Base-by-base conservation (phyloP, 2,113 vertebrate species). In the Irena cyanogastra region DNA sequence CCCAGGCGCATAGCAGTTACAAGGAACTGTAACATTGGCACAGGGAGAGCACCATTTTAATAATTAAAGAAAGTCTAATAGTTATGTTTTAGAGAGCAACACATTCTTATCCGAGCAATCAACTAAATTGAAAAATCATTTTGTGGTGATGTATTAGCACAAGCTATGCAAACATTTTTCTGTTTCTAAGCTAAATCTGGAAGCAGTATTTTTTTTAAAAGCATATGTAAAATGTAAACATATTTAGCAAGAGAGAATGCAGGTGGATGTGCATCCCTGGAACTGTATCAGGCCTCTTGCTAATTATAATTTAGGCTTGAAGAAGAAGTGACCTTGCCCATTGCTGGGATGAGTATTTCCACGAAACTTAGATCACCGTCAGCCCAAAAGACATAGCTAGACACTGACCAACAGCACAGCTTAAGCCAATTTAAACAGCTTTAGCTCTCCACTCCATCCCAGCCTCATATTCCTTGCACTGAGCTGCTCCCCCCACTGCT, bases 371-470 rank as follows among this genome's bases (percentile, higher is more conserved):
- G 35, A 90, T 70, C 75, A 77, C 20, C 3, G 0, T 49, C 94
- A 86, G 89, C 89, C 83, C 89, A 89, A 74, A 93, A 90, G 88
- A 90, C 94, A 95, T 89, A 92, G 91, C 75, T 78, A 96, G 90
- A 92, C 95, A 75, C 86, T 95, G 95, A 94, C 95, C 96, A 83
- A 91, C 52, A 71, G 60, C 80, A 78, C 0, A 8, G 12, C 33
- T 56, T 44, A 52, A 59, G 95, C 94, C 95, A 95, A 95, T 63
- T 92, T 70, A 95, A 96, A 96, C 86, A 96, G 72, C 56, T 86
- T 90, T 65, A 86, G 56, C 52, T 45, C 75, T 93, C 70, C 1
- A 5, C 79, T 96, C 79, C 12, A 10, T 89, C 89, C 68, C 2
- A 6, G 61, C 60, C 49, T 83, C 72, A 8, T 87, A 56, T 31